Base-by-base conservation (phyloP, 2,888 invertebrate species). In the Drosophila macrospina region DNA sequence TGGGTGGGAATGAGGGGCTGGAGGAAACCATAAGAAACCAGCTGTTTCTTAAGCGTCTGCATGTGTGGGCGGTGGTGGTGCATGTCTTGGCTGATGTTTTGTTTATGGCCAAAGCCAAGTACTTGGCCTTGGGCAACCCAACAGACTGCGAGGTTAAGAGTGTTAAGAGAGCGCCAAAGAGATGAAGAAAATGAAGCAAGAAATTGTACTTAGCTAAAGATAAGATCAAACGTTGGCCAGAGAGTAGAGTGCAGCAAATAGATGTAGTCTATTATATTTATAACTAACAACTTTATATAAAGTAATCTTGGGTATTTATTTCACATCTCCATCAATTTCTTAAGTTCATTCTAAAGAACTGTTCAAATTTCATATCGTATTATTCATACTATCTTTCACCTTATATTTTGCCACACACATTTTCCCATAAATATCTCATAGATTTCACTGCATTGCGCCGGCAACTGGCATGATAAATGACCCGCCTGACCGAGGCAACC, bases 401-500 rank as follows among this genome's bases (percentile, higher is more conserved):
- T 55, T 55, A 24, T 7, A n/a, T 36, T 13, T 11, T 16, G 13
- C n/a, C n/a, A n/a, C 32, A 6, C 16, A 37, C 34, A 37, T 15
- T 51, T 28, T 28, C 16, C 16, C 41, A 41, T 51, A 41, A 28
- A 54, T 44, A 30, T 36, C 32, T 47, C 13, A 55, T 37, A 24
- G 13, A 63, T 50, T 57, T 62, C 39, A 34, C 69, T 59, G 69
- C 69, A 70, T 20, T 69, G 61, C 68, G 44, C 42, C 26, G 34
- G 30, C 24, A 36, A 36, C 11, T 37, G 36, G 34, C 60, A 81
- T 78, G 78, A 78, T 78, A 81, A 80, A 78, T 74, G 74, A 70
- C 28, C 60, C 36, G 50, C 59, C 50, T 80, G 78, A 64, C 61
- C 69, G 34, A 52, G 36, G 52, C 66, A 71, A 71, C 70, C 65